Conservation (phyloP, 30 jellyfish, hydroid and myxozoan species). For the Catostylus mosaicus region DNA sequence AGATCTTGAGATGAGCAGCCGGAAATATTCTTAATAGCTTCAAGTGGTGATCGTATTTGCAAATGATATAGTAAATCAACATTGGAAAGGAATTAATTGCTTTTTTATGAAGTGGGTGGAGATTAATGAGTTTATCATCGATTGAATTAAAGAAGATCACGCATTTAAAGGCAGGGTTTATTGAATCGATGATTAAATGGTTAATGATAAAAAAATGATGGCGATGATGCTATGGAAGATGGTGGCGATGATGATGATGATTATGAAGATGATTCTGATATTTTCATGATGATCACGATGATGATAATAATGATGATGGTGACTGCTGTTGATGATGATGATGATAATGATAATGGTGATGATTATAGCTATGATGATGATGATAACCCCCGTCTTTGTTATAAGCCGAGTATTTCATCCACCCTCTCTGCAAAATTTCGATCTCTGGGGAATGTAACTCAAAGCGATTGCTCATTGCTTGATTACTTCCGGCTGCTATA, state of each 20-base stretch:
- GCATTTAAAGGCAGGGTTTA: neutral
- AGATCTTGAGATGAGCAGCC: constrained; percentile 6
- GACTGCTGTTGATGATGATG: constrained; percentile 1
- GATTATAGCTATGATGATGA: neutral
- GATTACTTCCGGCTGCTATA: constrained; percentile 1
- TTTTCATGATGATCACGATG: neutral
- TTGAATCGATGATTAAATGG: neutral
- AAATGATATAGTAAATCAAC: neutral
- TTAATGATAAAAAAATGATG: neutral
- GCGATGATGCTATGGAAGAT: neutral
- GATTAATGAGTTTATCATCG: neutral
- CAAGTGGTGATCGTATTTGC: constrained; percentile 22
- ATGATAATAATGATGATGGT: neutral
- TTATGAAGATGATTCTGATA: neutral
- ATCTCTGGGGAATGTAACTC: neutral
- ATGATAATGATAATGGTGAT: constrained; percentile 1
- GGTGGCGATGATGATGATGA: neutral
- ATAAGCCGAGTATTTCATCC: neutral
- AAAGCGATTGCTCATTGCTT: neutral
- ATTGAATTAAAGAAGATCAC: constrained; percentile 8
- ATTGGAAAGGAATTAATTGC: neutral
- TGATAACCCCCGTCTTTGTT: neutral
- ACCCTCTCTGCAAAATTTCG: constrained; percentile 4
- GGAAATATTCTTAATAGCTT: constrained; percentile 15
- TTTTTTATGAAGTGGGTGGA: constrained; percentile 22